phyloP scores from a whole-genome alignment of 1,140 invertebrate species.

The Drosophila sp. region DNA sequence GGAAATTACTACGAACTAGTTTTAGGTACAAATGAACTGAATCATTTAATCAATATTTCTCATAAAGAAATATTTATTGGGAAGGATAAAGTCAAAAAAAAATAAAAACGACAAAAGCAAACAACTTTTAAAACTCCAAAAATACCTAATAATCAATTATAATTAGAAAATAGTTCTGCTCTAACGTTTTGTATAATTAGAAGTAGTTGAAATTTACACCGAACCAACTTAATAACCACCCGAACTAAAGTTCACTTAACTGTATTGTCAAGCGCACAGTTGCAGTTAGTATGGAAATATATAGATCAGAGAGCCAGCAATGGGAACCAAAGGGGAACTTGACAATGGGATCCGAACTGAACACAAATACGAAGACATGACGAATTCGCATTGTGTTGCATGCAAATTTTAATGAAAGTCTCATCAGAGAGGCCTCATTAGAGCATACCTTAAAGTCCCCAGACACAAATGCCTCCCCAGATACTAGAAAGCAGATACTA shows the following conservation, averaged over 20 bases:
- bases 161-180: too few relatives aligned
- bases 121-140: too few relatives aligned
- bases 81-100: too few relatives aligned
- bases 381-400: slow-evolving; percentile 56
- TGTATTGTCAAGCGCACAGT: slow-evolving; percentile 1
- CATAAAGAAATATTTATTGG: too few relatives aligned
- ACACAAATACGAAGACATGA: slow-evolving; percentile 44
- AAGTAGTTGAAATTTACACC: slow-evolving; percentile 4
- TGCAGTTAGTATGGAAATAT: slow-evolving; percentile 28
- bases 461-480: slow-evolving; percentile 27
- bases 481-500: neutral
- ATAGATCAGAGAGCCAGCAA: slow-evolving; percentile 24
- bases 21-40: too few relatives aligned
- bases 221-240: slow-evolving; percentile 5
- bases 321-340: slow-evolving; percentile 49
- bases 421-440: slow-evolving; percentile 27
- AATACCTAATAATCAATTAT: too few relatives aligned
- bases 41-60: too few relatives aligned
- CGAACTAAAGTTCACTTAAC: slow-evolving; percentile 21
- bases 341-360: slow-evolving; percentile 48
- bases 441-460: slow-evolving; percentile 36
- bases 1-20: slow-evolving; percentile 2
- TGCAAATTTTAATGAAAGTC: slow-evolving; percentile 63
- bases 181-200: too few relatives aligned
- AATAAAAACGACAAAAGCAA: too few relatives aligned